These are phyloP conservation scores for Polydrusus cervinus DNA, from an alignment of 2,888 invertebrate genomes.

Conservation along the genomic window DNA sequence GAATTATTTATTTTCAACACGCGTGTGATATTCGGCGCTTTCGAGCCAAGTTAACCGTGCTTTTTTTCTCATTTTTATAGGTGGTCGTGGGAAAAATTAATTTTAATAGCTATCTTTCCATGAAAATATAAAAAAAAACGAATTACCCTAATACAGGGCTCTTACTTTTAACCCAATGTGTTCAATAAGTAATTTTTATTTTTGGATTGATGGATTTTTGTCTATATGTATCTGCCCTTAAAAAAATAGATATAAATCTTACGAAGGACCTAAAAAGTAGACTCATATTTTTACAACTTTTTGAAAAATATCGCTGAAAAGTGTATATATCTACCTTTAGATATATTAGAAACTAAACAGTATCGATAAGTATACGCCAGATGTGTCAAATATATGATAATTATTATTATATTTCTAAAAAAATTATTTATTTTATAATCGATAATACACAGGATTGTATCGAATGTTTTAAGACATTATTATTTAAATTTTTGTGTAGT, in stretches of 20 bases:
- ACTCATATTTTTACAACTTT: constrained; percentile 34
- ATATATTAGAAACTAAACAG: constrained; percentile 57
- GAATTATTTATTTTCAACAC: too few species aligned
- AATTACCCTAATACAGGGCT: constrained; percentile 19
- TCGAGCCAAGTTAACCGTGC: too few species aligned
- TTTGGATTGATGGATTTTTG: not conserved
- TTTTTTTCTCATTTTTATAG: too few species aligned
- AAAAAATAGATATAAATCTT: not conserved
- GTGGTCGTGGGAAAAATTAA: too few species aligned
- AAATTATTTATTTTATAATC: not conserved
- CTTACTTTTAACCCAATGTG: not conserved
- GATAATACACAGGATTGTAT: constrained; percentile 1
- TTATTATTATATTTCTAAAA: constrained; percentile 38
- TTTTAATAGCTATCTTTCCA: not conserved
- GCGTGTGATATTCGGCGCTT: too few species aligned
- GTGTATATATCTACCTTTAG: constrained; percentile 13
- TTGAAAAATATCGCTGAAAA: constrained; percentile 14
- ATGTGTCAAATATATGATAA: constrained; percentile 62
- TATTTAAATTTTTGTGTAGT: not conserved
- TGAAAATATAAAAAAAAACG: not conserved
- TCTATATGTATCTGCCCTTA: constrained; percentile 5
- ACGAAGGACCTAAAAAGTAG: constrained; percentile 6
- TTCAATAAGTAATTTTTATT: constrained; percentile 8
- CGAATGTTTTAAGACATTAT: not conserved
- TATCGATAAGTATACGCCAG: constrained; percentile 62